These are phyloP conservation scores for Tympanuchus pallidicinctus DNA, from an alignment of 2,113 vertebrate genomes.

Conservation along the genomic window DNA sequence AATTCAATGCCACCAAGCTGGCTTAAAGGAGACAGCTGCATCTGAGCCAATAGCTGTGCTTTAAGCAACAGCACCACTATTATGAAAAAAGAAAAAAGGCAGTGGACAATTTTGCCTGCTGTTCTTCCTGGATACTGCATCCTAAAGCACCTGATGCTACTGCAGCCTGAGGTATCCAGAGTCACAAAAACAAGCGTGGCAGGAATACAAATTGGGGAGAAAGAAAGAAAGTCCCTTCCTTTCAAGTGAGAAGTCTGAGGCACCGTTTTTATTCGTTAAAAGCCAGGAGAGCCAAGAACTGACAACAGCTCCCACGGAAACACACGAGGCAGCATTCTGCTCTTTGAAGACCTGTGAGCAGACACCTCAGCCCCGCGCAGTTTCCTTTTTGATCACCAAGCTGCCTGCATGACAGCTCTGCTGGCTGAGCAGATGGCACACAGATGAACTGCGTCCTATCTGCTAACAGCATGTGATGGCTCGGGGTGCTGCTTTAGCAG, in stretches of 20 bases:
- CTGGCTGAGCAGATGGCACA: constrained; percentile 48
- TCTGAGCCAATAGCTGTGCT: rapidly evolving
- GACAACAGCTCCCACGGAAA: rapidly evolving
- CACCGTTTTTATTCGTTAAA: too few species aligned
- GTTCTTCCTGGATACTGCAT: rapidly evolving
- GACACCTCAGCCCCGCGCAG: not conserved
- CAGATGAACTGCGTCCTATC: constrained; percentile 23
- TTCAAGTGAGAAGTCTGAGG: rapidly evolving
- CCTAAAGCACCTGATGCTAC: not conserved
- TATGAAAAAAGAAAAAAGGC: rapidly evolving
- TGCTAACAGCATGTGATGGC: not conserved
- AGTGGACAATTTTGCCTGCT: not conserved
- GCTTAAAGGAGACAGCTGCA: not conserved
- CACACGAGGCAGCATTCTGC: rapidly evolving
- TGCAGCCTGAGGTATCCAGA: not conserved
- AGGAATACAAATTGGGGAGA: not conserved
- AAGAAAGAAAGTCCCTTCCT: rapidly evolving
- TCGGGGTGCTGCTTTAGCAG: not conserved
- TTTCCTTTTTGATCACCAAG: not conserved
- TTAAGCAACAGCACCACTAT: not conserved
- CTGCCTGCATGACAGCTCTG: constrained; percentile 12
- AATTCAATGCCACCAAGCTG: not conserved
- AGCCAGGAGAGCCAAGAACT: rapidly evolving
- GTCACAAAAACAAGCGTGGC: rapidly evolving
- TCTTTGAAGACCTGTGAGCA: not conserved